Conservation (phyloP, 2,797 vertebrate species). For the Ataeniobius toweri region DNA sequence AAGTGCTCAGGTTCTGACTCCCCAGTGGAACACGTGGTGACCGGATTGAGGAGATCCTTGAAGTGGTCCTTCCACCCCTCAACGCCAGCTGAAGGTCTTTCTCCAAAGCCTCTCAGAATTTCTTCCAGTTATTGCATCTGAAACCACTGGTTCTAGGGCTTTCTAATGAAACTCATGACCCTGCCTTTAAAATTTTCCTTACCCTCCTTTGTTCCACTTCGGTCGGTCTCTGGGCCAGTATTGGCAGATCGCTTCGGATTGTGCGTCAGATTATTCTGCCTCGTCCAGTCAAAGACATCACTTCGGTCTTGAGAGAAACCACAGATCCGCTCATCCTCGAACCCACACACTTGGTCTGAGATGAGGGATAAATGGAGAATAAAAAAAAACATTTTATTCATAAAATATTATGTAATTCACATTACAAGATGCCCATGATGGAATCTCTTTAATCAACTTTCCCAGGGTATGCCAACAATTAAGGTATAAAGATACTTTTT, state of each 20-base stretch:
- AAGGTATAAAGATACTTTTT: conserved; percentile 23
- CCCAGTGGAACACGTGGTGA: background rate
- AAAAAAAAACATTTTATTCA: conserved; percentile 12
- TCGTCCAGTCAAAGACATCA: conserved; percentile 94
- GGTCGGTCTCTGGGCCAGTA: conserved; percentile 91
- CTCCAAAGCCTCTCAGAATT: background rate
- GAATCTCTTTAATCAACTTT: background rate
- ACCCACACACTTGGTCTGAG: conserved; percentile 87
- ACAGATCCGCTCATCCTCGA: conserved; percentile 92
- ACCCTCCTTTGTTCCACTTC: conserved; percentile 93
- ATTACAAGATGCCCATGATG: conserved; percentile 17
- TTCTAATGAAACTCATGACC: background rate
- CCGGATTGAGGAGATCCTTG: background rate
- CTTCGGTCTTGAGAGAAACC: conserved; percentile 93
- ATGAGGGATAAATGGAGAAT: background rate
- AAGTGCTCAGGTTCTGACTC: too few species aligned
- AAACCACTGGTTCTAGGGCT: background rate
- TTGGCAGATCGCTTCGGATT: conserved; percentile 94
- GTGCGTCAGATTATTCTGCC: conserved; percentile 92
- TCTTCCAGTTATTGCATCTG: background rate
- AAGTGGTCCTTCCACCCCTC: background rate
- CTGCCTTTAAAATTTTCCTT: conserved; percentile 31
- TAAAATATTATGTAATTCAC: background rate
- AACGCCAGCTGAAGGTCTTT: background rate
- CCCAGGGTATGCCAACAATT: background rate